Evolutionary conservation across 92 coral and sea anemone genomes (phyloP), one percentile per base, ranked within the genome.

Genomic region (Desmophyllum pertusum): DNA sequence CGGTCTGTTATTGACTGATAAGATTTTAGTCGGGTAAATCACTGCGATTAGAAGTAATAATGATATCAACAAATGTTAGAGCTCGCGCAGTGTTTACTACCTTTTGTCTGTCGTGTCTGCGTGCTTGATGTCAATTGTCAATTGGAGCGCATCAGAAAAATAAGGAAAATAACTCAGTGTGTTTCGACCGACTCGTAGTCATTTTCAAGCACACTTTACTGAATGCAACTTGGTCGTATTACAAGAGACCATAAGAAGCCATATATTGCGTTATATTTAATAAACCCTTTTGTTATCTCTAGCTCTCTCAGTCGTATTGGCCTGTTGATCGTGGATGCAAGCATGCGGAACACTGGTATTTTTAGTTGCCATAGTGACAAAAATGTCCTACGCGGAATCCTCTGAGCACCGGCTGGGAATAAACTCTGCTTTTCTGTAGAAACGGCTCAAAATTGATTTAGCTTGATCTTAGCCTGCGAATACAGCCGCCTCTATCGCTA

Each of bases 1-100:
- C 27, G 65, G 65, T 59, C 65, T 59, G 65, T 59, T 59, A 33
- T 59, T 59, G 65, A 59, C 65, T 59, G 65, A 59, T 59, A 59
- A 59, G 65, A 25, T 25, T 59, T 59, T 33, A 59, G 65, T 59
- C 65, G 25, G 65, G 35, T 25, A 59, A 25, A 59, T 27, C 33
- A 27, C 65, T 59, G 65, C 65, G 33, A 59, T 59, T 25, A 59
- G 35, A 59, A 59, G 1, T 59, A 33, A 59, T 59, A 59, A n/a
- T n/a, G n/a, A 59, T 59, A 27, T 59, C 25, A 13, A 59, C 65
- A 59, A 25, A 59, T 59, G 33, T 8, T 0, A 59, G 65, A 25
- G 65, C 30, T 13, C 35, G 35, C 15, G 30, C 33, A 10, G 65
- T 59, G 65, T 59, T 15, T 25, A 59, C 65, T 5, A n/a, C 29